Evolutionary conservation across 2,888 invertebrate species (phyloP).

Genomic region (Hirtodrosophila duncani): DNA sequence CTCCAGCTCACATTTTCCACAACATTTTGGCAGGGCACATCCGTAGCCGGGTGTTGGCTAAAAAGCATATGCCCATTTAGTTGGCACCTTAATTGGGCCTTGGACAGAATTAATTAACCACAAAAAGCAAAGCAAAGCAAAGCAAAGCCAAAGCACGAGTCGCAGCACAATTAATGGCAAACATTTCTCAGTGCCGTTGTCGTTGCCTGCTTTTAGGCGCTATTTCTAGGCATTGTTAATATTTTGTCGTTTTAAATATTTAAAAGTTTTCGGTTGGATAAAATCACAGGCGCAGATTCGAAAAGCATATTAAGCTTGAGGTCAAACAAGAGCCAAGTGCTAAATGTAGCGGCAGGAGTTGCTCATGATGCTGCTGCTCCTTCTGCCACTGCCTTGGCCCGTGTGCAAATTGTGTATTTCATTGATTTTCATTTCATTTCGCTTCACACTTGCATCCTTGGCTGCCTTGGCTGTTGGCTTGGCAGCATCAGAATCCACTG

Average conservation of each 20-base stretch:
- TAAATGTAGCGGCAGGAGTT: conserved; percentile 2
- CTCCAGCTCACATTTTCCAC: too few species aligned
- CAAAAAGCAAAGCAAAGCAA: conserved; percentile 18
- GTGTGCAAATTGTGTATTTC: conserved; percentile 48
- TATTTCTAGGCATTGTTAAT: conserved; percentile 24
- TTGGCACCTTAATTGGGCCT: conserved; percentile 33
- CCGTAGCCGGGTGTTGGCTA: too few species aligned
- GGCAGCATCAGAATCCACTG: too few species aligned
- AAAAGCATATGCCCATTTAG: conserved; percentile 40
- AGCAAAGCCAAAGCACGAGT: conserved; percentile 8
- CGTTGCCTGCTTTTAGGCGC: conserved; percentile 8
- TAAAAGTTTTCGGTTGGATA: conserved; percentile 22
- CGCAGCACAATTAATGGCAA: conserved; percentile 38
- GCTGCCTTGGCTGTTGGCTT: too few species aligned
- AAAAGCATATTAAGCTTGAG: conserved; percentile 33
- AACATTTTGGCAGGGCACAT: too few species aligned
- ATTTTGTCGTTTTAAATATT: conserved; percentile 46
- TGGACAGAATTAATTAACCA: conserved; percentile 54
- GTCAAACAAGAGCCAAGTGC: conserved; percentile 20
- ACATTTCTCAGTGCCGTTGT: conserved; percentile 19
- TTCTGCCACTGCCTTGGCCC: too few species aligned
- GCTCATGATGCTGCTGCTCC: too few species aligned
- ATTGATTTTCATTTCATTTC: conserved; percentile 52
- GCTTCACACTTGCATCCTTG: conserved; percentile 24
- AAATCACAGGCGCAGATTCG: conserved; percentile 24